Base-by-base conservation (phyloP, 2,888 invertebrate genomes). In the Caradrina clavipalpis region DNA sequence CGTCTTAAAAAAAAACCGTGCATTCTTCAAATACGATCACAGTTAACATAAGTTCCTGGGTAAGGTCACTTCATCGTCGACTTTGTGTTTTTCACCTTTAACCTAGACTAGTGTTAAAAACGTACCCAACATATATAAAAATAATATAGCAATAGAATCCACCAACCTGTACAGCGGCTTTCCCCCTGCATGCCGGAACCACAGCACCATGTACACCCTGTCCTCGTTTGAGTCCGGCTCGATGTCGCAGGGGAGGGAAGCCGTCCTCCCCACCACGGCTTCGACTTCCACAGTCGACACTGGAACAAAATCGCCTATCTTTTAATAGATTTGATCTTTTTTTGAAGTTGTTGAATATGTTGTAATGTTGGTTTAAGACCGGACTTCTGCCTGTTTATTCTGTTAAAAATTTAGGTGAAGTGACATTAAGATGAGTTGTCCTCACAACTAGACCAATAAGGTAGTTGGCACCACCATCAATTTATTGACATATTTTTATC, bases 141-240 rank as follows among this genome's bases (percentile, higher is more conserved):
- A n/a, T n/a, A n/a, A n/a, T n/a, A n/a, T n/a, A n/a, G n/a, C n/a
- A 26, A 26, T 26, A 0, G 4, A 31, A 3, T 53, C 8, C 6
- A 84, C 95, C 96, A 92, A 98, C 98, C 98, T 98, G 96, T 98
- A 99, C 80, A 99, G 96, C 57, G 99, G 98, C 91, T 98, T 98
- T 76, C 98, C 98, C 56, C 97, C 97, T 77, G 97, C 97, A 90
- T 98, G 98, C 75, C 98, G 96, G 94, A 98, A 99, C 98, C 98
- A 99, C 61, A 99, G 96, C 86, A 98, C 98, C 98, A 98, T 98
- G 93, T 98, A 98, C 77, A 98, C 98, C 72, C 98, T 96, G 92
- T 98, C 98, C 86, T 98, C 98, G 87, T 97, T 97, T 69, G 97
- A 97, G 91, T 97, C 97, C 59, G 98, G 98, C 89, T 98, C 98